Evolutionary conservation across 2,797 vertebrate species (phyloP), one percentile per base, ranked within the genome.

Genomic region (Enteromius thamalakanensis): DNA sequence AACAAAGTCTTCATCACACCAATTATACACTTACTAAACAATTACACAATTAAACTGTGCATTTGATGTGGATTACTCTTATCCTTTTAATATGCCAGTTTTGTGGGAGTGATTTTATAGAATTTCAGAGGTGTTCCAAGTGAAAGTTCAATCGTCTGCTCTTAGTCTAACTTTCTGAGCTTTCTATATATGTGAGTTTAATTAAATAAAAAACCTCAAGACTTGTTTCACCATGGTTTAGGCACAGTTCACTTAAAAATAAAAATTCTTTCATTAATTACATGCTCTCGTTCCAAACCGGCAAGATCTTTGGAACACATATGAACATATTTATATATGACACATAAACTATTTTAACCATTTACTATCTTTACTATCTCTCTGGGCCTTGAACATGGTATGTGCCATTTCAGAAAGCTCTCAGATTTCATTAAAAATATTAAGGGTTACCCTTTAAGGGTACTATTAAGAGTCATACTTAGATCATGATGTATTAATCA

Each of bases 1-100:
- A 10, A 81, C 74, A 75, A 64, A 65, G 23, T 8, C 32, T 74
- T 81, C 58, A 75, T 65, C 58, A 51, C 80, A 64, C 21, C 42
- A 64, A 34, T 74, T 81, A 74, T 49, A 26, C 55, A 74, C 55
- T 26, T 19, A 26, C 64, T 81, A 74, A 62, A 74, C 70, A 74
- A 74, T 64, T 74, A 81, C 29, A 74, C 40, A 81, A 34, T 81
- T 81, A 80, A 81, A 64, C 55, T 12, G 40, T 49, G 23, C 64
- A 49, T 81, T 81, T 81, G 26, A 65, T 75, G 42, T 40, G 15
- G 58, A 51, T 62, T 15, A 9, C 21, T 74, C 58, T 74, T n/a
- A 7, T 60, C 1, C 34, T 29, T 55, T 79, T 17, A 53, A 49
- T 17, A 14, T 40, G 32, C 14, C 32, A 37, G 77, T 79, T 80